Conservation (phyloP, 2,888 invertebrate species). For the Nomada ferruginata region DNA sequence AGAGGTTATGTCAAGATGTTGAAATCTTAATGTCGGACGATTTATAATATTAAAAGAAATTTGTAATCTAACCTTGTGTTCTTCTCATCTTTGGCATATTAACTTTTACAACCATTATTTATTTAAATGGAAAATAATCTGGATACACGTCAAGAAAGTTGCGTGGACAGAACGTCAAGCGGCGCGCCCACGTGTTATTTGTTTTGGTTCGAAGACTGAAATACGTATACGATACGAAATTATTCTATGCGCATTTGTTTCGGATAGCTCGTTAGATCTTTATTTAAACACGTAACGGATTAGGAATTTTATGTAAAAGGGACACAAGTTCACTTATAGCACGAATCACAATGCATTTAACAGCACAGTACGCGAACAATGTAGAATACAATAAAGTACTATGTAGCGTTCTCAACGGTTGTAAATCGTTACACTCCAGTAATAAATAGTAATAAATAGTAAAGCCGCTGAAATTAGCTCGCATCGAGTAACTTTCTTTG, state of each 20-base stretch:
- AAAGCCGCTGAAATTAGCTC: too few species aligned
- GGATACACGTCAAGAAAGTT: conserved; percentile 1
- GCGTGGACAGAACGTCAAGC: neutral
- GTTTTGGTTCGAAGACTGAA: neutral
- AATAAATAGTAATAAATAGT: too few species aligned
- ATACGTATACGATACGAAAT: neutral
- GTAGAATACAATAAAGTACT: too few species aligned
- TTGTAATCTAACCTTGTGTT: conserved; percentile 25
- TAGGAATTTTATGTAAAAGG: too few species aligned
- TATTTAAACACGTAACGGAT: too few species aligned
- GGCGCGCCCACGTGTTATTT: conserved; percentile 10
- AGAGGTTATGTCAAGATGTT: conserved; percentile 13
- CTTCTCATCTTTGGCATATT: conserved; percentile 18
- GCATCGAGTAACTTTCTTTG: too few species aligned
- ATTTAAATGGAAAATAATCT: conserved; percentile 13
- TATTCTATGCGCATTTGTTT: neutral
- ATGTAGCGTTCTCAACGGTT: too few species aligned
- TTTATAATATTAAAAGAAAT: neutral
- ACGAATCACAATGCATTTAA: too few species aligned
- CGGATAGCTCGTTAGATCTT: too few species aligned
- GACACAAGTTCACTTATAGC: too few species aligned
- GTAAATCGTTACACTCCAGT: too few species aligned
- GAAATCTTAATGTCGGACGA: neutral
- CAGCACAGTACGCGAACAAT: too few species aligned
- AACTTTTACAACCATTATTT: conserved; percentile 38